Percentiles rank a stretch among this genome's conserved stretches.
Conservation (phyloP, 2,113 vertebrate species). For the Theropithecus gelada region DNA sequence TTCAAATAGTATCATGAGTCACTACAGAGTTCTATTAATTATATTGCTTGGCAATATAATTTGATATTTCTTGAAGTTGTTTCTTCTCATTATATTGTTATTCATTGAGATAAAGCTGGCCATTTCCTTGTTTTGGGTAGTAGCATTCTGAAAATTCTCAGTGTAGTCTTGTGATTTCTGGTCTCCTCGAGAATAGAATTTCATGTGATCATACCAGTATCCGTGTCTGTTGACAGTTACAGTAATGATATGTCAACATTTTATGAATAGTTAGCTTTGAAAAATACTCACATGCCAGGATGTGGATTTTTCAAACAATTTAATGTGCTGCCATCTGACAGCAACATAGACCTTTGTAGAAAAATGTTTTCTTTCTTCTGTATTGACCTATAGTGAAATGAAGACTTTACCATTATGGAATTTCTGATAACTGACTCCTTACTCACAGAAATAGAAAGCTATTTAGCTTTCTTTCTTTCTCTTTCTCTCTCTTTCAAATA, state of each 20-base stretch:
- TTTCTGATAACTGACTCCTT: constrained; percentile 32
- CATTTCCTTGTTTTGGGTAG: not conserved
- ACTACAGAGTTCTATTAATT: too few species aligned
- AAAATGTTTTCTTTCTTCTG: constrained; percentile 66
- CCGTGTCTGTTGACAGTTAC: constrained; percentile 68
- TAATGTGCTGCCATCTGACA: constrained; percentile 62
- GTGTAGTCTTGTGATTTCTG: constrained; percentile 68
- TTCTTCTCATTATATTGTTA: not conserved
- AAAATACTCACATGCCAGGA: constrained; percentile 71
- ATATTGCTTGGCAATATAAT: too few species aligned
- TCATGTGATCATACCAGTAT: constrained; percentile 67
- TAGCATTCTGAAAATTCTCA: constrained; percentile 20
- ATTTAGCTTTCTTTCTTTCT: not conserved
- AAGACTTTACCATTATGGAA: constrained; percentile 46
- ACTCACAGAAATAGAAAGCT: not conserved
- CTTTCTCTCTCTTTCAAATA: not conserved
- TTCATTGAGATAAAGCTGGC: not conserved
- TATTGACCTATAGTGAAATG: constrained; percentile 55
- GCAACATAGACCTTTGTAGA: constrained; percentile 50
- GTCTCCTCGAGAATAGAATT: constrained; percentile 55
- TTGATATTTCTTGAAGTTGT: not conserved
- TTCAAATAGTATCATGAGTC: too few species aligned
- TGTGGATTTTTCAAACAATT: constrained; percentile 69
- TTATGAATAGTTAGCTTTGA: constrained; percentile 80
- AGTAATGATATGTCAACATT: constrained; percentile 75